phyloP scores from a whole-genome alignment of 2,797 vertebrate species.

The Paedocypris micromegethes region DNA sequence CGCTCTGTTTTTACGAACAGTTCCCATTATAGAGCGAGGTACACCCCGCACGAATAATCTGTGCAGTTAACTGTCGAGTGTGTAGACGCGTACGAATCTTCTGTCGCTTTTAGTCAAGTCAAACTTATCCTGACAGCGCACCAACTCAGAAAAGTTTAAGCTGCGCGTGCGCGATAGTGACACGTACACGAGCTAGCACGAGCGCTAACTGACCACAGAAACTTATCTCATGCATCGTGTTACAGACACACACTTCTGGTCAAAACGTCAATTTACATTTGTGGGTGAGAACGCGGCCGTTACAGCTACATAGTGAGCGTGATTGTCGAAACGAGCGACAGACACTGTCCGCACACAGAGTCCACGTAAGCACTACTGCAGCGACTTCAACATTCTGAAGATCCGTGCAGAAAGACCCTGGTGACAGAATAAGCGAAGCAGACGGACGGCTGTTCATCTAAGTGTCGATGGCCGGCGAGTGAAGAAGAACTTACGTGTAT shows the following conservation, averaged over 20 bases:
- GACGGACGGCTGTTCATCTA: neutral
- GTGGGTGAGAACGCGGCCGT: neutral
- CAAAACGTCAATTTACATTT: neutral
- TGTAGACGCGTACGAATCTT: neutral
- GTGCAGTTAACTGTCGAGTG: too few species aligned
- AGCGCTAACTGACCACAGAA: constrained; percentile 56
- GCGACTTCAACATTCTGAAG: constrained; percentile 54
- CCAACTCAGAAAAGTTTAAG: constrained; percentile 55
- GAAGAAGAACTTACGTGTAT: constrained; percentile 69
- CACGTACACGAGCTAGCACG: constrained; percentile 52
- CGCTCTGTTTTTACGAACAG: too few species aligned
- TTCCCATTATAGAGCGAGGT: too few species aligned
- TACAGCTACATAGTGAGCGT: too few species aligned
- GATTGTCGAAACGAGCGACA: neutral
- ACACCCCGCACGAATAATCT: neutral
- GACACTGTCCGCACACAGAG: constrained; percentile 59
- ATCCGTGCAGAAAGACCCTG: constrained; percentile 1
- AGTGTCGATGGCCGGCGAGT: neutral
- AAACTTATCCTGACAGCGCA: constrained; percentile 50
- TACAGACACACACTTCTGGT: neutral
- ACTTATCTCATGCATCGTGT: constrained; percentile 23
- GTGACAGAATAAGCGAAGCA: neutral
- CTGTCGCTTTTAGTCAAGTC: constrained; percentile 13
- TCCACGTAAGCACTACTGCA: constrained; percentile 79
- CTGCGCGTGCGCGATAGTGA: constrained; percentile 59